Base-by-base conservation (phyloP, 2,797 vertebrate genomes). In the Sebastiscus tertius region DNA sequence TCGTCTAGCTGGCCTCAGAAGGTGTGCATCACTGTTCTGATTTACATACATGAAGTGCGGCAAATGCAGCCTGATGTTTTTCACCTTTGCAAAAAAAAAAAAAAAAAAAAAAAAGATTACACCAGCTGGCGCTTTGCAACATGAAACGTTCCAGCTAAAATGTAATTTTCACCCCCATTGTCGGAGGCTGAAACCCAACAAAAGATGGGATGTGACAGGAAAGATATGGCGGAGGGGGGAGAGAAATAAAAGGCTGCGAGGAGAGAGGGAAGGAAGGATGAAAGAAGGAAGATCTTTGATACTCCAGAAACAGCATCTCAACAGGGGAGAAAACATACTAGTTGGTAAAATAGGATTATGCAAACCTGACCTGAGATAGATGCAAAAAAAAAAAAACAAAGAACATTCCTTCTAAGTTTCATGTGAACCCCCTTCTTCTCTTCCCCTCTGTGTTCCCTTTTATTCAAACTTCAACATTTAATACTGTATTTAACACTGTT, bases 281-380 rank as follows among this genome's bases (percentile, higher is more conserved):
- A 88, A 91, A 87, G 67, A 75, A 27, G 68, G 71, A 80, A 79
- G 84, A 91, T 88, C 82, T 92, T 92, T 91, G 92, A 90, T 93
- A 87, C 81, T 72, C 36, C 68, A 75, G 74, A 72, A 91, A 87
- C 69, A 83, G 82, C 89, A 78, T 81, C 76, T 67, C 78, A 63
- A 87, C 26, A 54, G 72, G 68, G 65, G 70, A 82, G 80, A 80
- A 80, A 87, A 90, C 75, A 76, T 33, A 77, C 56, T 7, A 66
- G 82, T 75, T 87, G 78, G 66, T 58, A 73, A 82, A 88, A 81
- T 77, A 69, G 22, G 27, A 90, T 90, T 80, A 92, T 94, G 95
- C 96, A 95, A 96, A 96, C 94, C 92, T 96, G 95, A 96, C 96
- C 94, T 93, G 89, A 91, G 93, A 94, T 94, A 93, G 56, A 72